These are phyloP conservation scores for Brachylomia viminalis DNA, from an alignment of 2,888 invertebrate species.

Conservation along the genomic window DNA sequence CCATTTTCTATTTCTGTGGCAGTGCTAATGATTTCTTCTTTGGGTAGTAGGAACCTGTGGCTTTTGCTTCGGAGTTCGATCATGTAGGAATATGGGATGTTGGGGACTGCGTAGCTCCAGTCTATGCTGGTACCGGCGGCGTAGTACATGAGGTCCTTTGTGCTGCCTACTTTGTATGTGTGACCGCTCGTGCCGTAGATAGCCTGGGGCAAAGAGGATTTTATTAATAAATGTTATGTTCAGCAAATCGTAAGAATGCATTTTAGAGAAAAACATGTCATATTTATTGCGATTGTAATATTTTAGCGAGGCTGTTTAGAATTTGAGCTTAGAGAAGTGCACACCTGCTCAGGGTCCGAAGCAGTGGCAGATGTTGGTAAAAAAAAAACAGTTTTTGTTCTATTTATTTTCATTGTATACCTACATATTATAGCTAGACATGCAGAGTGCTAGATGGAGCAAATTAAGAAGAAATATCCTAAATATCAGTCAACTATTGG, in stretches of 20 bases:
- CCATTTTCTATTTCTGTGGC: conserved; percentile 78
- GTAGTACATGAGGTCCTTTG: conserved; percentile 88
- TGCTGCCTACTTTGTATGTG: conserved; percentile 87
- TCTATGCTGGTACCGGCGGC: conserved; percentile 84
- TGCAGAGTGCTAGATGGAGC: too few species aligned
- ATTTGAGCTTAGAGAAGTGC: not conserved
- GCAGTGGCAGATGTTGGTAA: not conserved
- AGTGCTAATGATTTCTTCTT: conserved; percentile 81
- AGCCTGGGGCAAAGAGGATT: conserved; percentile 73
- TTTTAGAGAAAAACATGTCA: not conserved
- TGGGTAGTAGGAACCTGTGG: conserved; percentile 83
- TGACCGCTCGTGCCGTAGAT: conserved; percentile 79
- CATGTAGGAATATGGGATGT: conserved; percentile 86
- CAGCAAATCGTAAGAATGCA: not conserved
- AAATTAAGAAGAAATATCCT: not conserved
- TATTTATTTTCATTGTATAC: not conserved
- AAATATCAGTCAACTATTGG: not conserved
- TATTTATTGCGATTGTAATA: not conserved
- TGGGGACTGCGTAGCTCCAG: conserved; percentile 84
- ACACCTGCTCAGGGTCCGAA: not conserved
- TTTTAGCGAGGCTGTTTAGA: too few species aligned
- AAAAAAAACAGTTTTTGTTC: not conserved
- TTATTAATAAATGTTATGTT: not conserved
- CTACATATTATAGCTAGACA: not conserved
- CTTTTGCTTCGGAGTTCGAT: conserved; percentile 83